Percentiles rank a stretch among this genome's conserved stretches.
These are phyloP conservation scores for Neomorphus geoffroyi DNA, from an alignment of 2,797 vertebrate genomes.

Conservation along the genomic window DNA sequence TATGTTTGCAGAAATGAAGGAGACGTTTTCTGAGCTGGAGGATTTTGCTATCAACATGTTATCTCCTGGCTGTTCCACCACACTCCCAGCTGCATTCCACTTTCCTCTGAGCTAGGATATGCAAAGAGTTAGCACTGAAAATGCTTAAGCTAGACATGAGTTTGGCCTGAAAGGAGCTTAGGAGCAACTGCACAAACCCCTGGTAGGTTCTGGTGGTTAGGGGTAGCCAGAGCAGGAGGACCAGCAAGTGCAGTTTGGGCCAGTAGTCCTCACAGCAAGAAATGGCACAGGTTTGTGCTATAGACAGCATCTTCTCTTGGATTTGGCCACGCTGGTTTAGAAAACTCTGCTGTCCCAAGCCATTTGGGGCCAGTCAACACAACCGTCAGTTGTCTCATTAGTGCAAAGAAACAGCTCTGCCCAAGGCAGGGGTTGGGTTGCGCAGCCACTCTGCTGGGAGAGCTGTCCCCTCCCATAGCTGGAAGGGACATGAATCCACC, in stretches of 20 bases:
- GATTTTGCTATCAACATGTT: neutral
- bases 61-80: neutral
- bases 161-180: neutral
- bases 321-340: neutral
- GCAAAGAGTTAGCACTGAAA: neutral
- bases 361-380: neutral
- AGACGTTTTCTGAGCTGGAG: neutral
- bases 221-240: neutral
- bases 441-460: neutral
- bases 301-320: neutral
- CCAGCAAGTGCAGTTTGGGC: fast-evolving
- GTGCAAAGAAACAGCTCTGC: neutral
- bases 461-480: fast-evolving
- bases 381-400: too few species aligned
- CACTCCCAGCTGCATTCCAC: neutral
- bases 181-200: neutral
- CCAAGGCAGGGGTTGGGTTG: neutral
- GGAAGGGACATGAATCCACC: neutral
- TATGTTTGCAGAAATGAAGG: neutral
- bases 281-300: neutral
- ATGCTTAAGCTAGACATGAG: neutral
- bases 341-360: neutral
- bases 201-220: neutral
- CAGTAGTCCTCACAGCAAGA: neutral
- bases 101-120: neutral